These are phyloP conservation scores for Kryptolebias marmoratus DNA, from an alignment of 2,113 vertebrate species.

Conservation along the genomic window DNA sequence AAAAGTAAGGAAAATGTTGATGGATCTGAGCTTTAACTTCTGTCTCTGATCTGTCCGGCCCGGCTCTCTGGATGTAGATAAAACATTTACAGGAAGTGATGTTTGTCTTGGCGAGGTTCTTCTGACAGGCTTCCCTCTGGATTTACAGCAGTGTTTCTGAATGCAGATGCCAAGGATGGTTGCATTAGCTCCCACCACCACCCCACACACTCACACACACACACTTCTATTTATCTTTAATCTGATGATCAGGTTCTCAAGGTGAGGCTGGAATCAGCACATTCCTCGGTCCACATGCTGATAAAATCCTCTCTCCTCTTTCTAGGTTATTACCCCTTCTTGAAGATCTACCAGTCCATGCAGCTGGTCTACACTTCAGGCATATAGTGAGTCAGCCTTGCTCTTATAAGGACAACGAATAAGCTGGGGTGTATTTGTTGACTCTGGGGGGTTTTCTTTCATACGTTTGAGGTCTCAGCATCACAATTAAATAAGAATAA, in stretches of 20 bases:
- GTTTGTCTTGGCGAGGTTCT: conserved; percentile 31
- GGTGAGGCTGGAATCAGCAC: conserved; percentile 53
- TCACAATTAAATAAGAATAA: conserved; percentile 11
- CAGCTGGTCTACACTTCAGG: conserved; percentile 94
- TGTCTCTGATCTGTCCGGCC: background rate
- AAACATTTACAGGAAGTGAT: conserved; percentile 2
- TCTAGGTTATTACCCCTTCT: conserved; percentile 88
- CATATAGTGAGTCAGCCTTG: conserved; percentile 87
- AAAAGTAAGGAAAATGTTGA: conserved; percentile 9
- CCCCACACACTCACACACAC: conserved; percentile 39
- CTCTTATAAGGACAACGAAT: conserved; percentile 14
- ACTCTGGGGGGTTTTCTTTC: conserved; percentile 20
- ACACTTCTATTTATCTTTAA: conserved; percentile 70
- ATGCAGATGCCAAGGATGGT: conserved; percentile 16
- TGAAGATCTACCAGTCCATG: conserved; percentile 97
- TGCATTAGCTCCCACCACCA: conserved; percentile 24
- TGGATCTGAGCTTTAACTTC: background rate
- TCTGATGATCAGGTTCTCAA: conserved; percentile 52
- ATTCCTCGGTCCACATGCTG: conserved; percentile 57
- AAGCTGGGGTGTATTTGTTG: background rate
- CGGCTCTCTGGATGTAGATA: background rate
- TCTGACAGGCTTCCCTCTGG: conserved; percentile 17
- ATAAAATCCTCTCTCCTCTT: conserved; percentile 21
- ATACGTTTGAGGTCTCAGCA: conserved; percentile 10
- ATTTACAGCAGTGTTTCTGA: conserved; percentile 32